Conservation (phyloP, 2,888 invertebrate genomes). For the Rhopalosiphum nymphaeae region DNA sequence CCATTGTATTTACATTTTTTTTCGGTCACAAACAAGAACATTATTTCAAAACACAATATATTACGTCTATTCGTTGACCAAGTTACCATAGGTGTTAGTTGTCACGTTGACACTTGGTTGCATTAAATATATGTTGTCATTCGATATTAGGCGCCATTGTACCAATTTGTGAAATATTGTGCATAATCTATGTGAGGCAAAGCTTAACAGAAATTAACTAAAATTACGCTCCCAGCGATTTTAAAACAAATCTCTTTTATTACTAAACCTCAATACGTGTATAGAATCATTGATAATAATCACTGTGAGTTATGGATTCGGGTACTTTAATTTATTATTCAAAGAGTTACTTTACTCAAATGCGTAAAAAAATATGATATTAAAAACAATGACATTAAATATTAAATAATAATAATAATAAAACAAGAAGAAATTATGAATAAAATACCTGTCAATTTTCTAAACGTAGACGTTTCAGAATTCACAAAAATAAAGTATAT, state of each 20-base stretch:
- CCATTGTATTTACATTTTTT: background rate
- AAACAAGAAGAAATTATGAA: background rate
- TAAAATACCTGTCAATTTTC: background rate
- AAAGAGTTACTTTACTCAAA: background rate
- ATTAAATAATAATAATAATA: background rate
- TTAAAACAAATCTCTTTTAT: background rate
- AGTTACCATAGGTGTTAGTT: background rate
- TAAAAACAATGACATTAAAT: background rate
- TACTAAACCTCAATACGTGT: conserved; percentile 1
- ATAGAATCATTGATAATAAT: conserved; percentile 11
- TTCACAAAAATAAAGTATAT: background rate
- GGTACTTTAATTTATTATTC: background rate
- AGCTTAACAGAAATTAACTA: background rate
- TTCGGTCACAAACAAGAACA: background rate
- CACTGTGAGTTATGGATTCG: background rate
- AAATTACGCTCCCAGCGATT: background rate
- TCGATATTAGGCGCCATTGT: background rate
- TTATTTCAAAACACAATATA: background rate
- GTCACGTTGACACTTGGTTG: background rate
- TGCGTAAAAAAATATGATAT: background rate
- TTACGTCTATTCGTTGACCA: background rate
- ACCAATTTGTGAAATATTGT: background rate
- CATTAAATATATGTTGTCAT: background rate
- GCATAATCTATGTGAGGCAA: background rate
- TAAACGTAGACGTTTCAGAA: background rate